Evolutionary conservation across 2,113 vertebrate species (phyloP), one percentile per base, ranked within the genome.

Genomic region (Dasyornis broadbenti): DNA sequence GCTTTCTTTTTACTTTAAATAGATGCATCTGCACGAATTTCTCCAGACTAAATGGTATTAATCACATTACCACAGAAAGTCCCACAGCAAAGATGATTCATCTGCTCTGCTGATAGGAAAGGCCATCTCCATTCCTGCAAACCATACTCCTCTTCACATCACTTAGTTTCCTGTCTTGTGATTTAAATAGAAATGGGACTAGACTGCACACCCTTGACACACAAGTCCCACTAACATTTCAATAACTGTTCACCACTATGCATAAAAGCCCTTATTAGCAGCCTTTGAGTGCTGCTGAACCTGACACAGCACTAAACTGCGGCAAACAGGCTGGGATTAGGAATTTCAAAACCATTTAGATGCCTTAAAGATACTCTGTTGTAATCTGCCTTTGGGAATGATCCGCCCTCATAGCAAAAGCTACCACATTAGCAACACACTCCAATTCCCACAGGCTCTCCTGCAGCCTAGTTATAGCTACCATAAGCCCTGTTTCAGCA

Each of bases 261-360:
- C 75, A 44, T 79, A 87, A 80, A 90, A 91, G 52, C 73, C 78
- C 44, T 60, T 82, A 57, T 91, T 92, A 92, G 69, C 16, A 59
- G 56, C 52, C 60, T 92, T 40, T 56, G 72, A 94, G 72, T 45
- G 73, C 69, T 84, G 72, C 86, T 82, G 71, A 95, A 77, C 44
- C 52, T 81, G 93, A 94, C 73, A 87, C 9, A 63, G 71, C 50
- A 86, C 71, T 88, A 73, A 91, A 90, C 52, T 68, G 52, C 63
- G 79, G 87, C 82, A 95, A 93, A 47, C 39, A 84, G 72, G 28
- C 76, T 81, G 76, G 76, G 94, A 95, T 93, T 92, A 92, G 50
- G 89, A 53, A 90, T 92, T 96, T 94, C 90, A 92, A 93, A 94
- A 85, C 39, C 80, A 84, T 94, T 94, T 94, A 94, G 72, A 78